Evolutionary conservation across 2,113 vertebrate genomes (phyloP).

Genomic region (Thalassarche chlororhynchos): DNA sequence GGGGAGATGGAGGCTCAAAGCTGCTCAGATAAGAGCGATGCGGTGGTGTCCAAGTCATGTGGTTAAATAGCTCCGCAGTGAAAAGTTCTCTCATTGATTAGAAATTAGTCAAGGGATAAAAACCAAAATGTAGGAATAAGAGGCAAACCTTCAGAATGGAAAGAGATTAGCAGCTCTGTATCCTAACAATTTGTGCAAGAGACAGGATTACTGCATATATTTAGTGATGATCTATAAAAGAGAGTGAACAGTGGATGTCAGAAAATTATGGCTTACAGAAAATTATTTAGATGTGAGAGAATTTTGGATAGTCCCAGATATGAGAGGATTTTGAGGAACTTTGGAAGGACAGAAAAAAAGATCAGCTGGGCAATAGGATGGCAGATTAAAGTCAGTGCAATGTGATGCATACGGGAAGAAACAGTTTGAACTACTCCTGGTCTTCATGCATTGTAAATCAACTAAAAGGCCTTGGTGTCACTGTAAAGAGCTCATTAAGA

Average conservation of each 20-base stretch:
- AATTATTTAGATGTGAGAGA: background rate
- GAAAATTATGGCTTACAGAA: background rate
- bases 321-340: background rate
- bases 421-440: background rate
- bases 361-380: background rate
- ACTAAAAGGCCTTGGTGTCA: background rate
- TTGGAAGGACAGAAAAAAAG: background rate
- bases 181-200: background rate
- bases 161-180: background rate
- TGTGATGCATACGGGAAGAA: background rate
- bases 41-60: too few relatives aligned
- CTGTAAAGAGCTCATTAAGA: slow-evolving; percentile 17
- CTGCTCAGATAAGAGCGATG: rapidly evolving
- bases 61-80: background rate
- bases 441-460: slow-evolving; percentile 32
- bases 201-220: background rate
- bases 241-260: background rate
- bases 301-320: background rate
- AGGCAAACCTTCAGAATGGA: background rate
- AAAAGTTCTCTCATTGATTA: background rate
- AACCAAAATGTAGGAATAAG: background rate
- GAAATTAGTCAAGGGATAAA: background rate
- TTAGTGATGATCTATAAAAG: background rate
- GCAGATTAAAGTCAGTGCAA: background rate
- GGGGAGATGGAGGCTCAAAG: background rate